phyloP scores from a whole-genome alignment of 2,797 vertebrate species.

The Malurus splendens region DNA sequence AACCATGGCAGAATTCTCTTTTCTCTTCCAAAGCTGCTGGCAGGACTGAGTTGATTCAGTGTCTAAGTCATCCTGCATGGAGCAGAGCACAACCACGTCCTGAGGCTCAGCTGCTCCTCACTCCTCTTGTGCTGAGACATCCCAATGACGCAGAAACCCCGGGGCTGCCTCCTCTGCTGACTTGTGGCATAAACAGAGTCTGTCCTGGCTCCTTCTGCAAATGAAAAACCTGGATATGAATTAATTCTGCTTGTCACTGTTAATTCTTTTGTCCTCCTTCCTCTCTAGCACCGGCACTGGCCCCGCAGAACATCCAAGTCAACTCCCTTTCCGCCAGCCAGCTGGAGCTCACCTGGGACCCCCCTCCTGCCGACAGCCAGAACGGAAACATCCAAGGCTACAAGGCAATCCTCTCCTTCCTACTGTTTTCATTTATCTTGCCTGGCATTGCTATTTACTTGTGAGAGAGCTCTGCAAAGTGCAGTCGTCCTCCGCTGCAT shows the following conservation, averaged over 20 bases:
- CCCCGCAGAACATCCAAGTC: slow-evolving; percentile 86
- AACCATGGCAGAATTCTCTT: not conserved
- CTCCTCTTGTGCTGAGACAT: not conserved
- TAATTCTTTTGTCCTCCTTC: not conserved
- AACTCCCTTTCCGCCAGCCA: slow-evolving; percentile 82
- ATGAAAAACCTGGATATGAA: not conserved
- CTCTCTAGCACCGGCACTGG: slow-evolving; percentile 83
- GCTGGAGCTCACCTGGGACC: slow-evolving; percentile 91
- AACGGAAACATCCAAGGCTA: slow-evolving; percentile 96
- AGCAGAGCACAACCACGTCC: not conserved
- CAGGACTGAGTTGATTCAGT: not conserved
- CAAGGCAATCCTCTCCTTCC: slow-evolving; percentile 72
- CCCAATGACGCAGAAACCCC: not conserved
- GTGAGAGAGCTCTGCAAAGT: not conserved
- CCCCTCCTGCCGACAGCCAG: slow-evolving; percentile 88
- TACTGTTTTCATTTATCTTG: slow-evolving; percentile 4
- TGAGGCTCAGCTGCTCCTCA: not conserved
- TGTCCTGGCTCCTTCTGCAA: not conserved
- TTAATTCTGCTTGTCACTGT: not conserved
- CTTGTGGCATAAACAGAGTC: not conserved
- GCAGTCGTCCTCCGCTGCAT: not conserved
- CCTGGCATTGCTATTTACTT: not conserved
- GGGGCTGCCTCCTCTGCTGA: not conserved
- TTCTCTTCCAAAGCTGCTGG: not conserved
- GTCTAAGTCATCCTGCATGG: not conserved